phyloP scores from a whole-genome alignment of 2,888 invertebrate species.

The Habroteleia sp. region DNA sequence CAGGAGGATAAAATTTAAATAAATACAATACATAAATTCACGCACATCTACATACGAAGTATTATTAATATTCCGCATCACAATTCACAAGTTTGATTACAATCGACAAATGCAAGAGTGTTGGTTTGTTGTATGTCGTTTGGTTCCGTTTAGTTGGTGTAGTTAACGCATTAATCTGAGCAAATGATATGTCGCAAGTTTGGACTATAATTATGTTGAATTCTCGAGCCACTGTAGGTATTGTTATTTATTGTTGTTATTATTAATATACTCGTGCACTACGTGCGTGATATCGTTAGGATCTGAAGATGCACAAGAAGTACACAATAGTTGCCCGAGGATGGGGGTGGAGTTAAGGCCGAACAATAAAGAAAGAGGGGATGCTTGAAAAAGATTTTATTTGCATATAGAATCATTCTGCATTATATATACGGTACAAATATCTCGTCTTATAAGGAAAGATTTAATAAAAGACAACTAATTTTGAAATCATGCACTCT shows the following conservation, averaged over 20 bases:
- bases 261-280: conserved; percentile 65
- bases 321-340: conserved; percentile 78
- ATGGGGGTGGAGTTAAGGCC: conserved; percentile 75
- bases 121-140: conserved; percentile 48
- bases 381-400: conserved; percentile 69
- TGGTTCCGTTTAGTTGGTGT: conserved; percentile 50
- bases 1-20: conserved; percentile 2
- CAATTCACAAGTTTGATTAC: conserved; percentile 50
- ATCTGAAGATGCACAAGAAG: conserved; percentile 59
- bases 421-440: conserved; percentile 71
- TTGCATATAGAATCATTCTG: conserved; percentile 77
- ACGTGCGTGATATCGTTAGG: conserved; percentile 59
- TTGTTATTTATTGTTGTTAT: conserved; percentile 64
- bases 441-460: conserved; percentile 59
- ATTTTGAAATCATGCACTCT: conserved; percentile 24
- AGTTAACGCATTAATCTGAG: conserved; percentile 62
- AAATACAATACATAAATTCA: conserved; percentile 25
- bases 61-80: conserved; percentile 37
- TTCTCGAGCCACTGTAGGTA: conserved; percentile 69
- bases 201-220: conserved; percentile 76
- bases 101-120: conserved; percentile 45
- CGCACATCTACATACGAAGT: conserved; percentile 2
- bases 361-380: conserved; percentile 56
- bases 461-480: conserved; percentile 12
- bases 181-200: conserved; percentile 70